phyloP scores from a whole-genome alignment of 1,140 invertebrate species.

The Pteromalus puparum region DNA sequence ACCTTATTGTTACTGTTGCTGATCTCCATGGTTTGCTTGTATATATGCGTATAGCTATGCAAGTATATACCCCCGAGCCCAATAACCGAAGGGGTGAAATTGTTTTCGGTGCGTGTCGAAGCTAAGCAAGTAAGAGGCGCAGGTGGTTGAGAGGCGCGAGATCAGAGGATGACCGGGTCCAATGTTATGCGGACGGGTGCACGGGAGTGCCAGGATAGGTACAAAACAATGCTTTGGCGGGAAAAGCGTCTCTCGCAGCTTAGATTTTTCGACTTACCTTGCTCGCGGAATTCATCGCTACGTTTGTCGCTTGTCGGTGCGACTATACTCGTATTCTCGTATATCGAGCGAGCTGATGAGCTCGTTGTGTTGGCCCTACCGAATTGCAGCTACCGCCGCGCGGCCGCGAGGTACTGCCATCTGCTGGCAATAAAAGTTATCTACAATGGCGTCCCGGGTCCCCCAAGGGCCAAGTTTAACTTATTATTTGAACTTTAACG shows the following conservation, averaged over 20 bases:
- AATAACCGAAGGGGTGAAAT: neutral
- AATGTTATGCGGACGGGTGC: conserved; percentile 27
- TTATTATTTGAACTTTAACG: no score
- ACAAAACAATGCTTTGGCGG: conserved; percentile 34
- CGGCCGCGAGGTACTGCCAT: no score
- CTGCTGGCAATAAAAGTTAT: no score
- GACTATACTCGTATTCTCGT: neutral
- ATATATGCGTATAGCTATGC: neutral
- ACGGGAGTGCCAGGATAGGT: conserved; percentile 34
- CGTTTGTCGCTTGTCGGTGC: conserved; percentile 19
- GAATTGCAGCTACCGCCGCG: no score
- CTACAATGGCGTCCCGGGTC: no score
- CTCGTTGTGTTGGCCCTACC: no score
- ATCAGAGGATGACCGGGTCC: neutral
- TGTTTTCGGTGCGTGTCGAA: conserved; percentile 51
- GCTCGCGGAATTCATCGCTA: conserved; percentile 76
- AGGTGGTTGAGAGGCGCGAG: neutral
- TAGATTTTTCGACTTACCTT: conserved; percentile 72
- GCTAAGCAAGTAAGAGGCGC: conserved; percentile 7
- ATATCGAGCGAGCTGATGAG: no score
- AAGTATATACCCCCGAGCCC: neutral
- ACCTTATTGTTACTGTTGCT: conserved; percentile 66
- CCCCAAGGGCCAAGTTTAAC: no score
- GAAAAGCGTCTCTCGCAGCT: conserved; percentile 34
- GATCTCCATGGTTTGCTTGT: conserved; percentile 62